phyloP scores from a whole-genome alignment of 2,797 vertebrate genomes.

The Syndactyla subalaris region DNA sequence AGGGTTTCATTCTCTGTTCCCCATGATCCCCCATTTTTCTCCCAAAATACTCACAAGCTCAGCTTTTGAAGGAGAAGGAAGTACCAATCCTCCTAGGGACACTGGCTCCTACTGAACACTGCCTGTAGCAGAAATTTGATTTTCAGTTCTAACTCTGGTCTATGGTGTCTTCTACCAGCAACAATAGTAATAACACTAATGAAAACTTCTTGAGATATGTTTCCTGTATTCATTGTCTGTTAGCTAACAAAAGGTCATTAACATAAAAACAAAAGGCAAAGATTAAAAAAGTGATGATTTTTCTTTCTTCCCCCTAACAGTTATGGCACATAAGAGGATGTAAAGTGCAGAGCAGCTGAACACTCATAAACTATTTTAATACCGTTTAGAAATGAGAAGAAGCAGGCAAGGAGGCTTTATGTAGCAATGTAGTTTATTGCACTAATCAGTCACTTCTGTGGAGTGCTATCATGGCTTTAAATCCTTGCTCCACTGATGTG shows the following conservation, averaged over 20 bases:
- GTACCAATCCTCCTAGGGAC: background rate
- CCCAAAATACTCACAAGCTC: background rate
- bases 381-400: constrained; percentile 8
- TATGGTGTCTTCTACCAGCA: background rate
- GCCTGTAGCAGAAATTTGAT: background rate
- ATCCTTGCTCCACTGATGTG: background rate
- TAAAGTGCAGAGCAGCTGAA: constrained; percentile 41
- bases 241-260: constrained; percentile 18
- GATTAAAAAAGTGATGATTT: background rate
- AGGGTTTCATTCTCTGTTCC: background rate
- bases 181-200: background rate
- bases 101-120: background rate
- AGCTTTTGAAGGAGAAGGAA: background rate
- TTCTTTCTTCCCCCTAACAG: background rate
- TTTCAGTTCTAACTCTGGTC: background rate
- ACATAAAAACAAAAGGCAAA: background rate
- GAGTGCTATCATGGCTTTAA: background rate
- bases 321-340: background rate
- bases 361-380: constrained; percentile 51
- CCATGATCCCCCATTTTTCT: background rate
- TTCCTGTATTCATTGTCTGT: background rate
- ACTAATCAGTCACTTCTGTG: constrained; percentile 16
- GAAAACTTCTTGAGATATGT: background rate
- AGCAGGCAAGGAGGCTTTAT: background rate
- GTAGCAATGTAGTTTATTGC: constrained; percentile 19